Conservation (phyloP, 1,140 invertebrate genomes). For the Sitophilus oryzae region DNA sequence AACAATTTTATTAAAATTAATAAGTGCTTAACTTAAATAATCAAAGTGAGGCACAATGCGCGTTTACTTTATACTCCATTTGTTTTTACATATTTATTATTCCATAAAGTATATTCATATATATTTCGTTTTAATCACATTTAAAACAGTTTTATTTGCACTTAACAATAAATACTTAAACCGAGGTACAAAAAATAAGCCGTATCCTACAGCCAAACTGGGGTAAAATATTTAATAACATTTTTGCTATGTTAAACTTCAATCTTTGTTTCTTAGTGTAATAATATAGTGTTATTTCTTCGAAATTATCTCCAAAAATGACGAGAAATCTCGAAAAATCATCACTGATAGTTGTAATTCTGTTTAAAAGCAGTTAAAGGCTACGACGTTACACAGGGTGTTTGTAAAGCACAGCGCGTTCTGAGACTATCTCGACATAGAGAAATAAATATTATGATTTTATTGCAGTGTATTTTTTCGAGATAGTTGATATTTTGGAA, state of each 20-base stretch:
- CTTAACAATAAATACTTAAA: constrained; percentile 15
- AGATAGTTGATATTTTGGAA: not conserved
- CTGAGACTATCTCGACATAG: not conserved
- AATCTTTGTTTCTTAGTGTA: constrained; percentile 10
- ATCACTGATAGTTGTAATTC: not conserved
- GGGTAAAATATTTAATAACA: not conserved
- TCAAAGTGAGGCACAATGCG: constrained; percentile 44
- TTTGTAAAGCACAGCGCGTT: constrained; percentile 17
- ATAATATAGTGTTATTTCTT: constrained; percentile 4
- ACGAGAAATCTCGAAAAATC: not conserved
- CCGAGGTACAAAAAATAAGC: constrained; percentile 17
- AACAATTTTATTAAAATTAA: constrained; percentile 44
- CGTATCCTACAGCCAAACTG: constrained; percentile 7
- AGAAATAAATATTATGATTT: not conserved
- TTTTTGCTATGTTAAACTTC: constrained; percentile 9
- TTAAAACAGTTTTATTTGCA: constrained; percentile 17
- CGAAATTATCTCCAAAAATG: not conserved
- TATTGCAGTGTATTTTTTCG: not conserved
- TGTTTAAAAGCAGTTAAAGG: constrained; percentile 10
- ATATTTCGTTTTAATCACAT: constrained; percentile 34
- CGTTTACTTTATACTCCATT: constrained; percentile 24
- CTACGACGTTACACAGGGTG: constrained; percentile 16
- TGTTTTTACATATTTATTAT: too few relatives aligned
- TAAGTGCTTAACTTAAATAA: constrained; percentile 42
- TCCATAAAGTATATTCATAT: constrained; percentile 8